phyloP scores from a whole-genome alignment of 2,113 vertebrate species.

The Gymnarchus niloticus region DNA sequence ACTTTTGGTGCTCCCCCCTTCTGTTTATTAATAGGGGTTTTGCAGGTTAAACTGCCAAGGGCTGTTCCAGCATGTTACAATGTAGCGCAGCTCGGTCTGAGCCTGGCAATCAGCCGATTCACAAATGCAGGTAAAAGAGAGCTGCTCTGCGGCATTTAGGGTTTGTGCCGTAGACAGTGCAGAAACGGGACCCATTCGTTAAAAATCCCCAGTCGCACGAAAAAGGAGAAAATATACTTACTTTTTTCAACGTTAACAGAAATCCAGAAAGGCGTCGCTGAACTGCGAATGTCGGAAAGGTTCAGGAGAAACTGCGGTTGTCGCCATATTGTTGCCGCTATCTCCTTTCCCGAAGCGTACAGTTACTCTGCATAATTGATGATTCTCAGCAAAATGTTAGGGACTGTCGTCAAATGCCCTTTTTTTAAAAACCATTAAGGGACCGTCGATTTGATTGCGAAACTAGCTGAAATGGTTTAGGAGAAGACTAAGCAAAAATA shows the following conservation, averaged over 20 bases:
- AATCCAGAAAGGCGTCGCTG: conserved; percentile 64
- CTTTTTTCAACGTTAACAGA: conserved; percentile 67
- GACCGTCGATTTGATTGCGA: conserved; percentile 56
- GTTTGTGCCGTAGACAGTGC: conserved; percentile 58
- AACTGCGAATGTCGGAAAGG: conserved; percentile 71
- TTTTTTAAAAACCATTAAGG: conserved; percentile 51
- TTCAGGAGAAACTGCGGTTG: conserved; percentile 83
- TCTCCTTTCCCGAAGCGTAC: conserved; percentile 70
- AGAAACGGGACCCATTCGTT: conserved; percentile 31
- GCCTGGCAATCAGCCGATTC: conserved; percentile 48
- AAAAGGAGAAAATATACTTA: conserved; percentile 58
- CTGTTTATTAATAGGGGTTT: not conserved
- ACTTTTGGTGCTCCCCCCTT: not conserved
- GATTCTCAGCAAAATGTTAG: conserved; percentile 77
- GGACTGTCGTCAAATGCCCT: conserved; percentile 67
- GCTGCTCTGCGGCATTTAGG: conserved; percentile 79
- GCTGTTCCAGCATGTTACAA: conserved; percentile 12
- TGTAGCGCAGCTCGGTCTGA: conserved; percentile 29
- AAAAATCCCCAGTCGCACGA: conserved; percentile 35
- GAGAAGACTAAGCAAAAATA: not conserved
- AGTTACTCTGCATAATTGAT: conserved; percentile 80
- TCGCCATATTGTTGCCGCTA: conserved; percentile 87
- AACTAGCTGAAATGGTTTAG: conserved; percentile 22
- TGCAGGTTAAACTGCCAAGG: conserved; percentile 6
- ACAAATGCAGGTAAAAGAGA: conserved; percentile 47